Percentiles rank a stretch among this genome's conserved stretches.
Evolutionary conservation across 2,888 invertebrate genomes (phyloP).

Genomic region (Thereva nobilitata): DNA sequence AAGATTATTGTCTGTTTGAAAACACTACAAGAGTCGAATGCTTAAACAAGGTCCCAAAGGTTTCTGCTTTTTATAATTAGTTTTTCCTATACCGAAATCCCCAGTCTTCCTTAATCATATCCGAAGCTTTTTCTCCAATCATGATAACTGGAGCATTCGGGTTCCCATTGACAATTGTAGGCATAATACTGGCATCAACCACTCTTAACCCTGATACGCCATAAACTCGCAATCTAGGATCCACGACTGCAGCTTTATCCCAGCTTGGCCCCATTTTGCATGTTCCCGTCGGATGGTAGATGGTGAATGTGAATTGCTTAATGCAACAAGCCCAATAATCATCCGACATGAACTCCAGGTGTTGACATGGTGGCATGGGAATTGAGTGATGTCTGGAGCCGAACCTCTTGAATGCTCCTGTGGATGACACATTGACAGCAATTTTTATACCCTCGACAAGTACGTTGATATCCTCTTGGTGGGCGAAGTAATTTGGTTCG

Average conservation of each 20-base stretch:
- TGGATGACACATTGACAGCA: constrained; percentile 77
- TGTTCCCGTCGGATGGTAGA: constrained; percentile 84
- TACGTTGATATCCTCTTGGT: constrained; percentile 77
- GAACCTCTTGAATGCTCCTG: constrained; percentile 78
- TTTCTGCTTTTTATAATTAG: background rate
- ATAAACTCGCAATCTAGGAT: constrained; percentile 75
- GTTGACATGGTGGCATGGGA: constrained; percentile 81
- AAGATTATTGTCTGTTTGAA: too few relatives aligned
- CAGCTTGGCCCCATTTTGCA: constrained; percentile 83
- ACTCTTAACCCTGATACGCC: constrained; percentile 78
- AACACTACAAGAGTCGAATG: too few relatives aligned
- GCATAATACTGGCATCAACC: constrained; percentile 87
- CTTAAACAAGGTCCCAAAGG: background rate
- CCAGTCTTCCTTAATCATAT: constrained; percentile 89
- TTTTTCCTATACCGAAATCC: constrained; percentile 51
- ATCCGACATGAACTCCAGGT: constrained; percentile 72
- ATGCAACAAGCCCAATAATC: constrained; percentile 87
- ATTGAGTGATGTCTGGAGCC: constrained; percentile 78
- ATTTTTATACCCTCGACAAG: constrained; percentile 84
- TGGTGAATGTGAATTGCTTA: constrained; percentile 79
- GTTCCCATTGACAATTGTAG: constrained; percentile 84
- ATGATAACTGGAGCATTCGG: constrained; percentile 88
- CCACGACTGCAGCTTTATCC: constrained; percentile 79
- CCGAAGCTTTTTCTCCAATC: constrained; percentile 88
- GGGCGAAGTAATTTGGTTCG: constrained; percentile 90